Evolutionary conservation across 64 coral and sea anemone species (phyloP), one percentile per base, ranked within the genome.

Genomic region (Trachythela sp.): DNA sequence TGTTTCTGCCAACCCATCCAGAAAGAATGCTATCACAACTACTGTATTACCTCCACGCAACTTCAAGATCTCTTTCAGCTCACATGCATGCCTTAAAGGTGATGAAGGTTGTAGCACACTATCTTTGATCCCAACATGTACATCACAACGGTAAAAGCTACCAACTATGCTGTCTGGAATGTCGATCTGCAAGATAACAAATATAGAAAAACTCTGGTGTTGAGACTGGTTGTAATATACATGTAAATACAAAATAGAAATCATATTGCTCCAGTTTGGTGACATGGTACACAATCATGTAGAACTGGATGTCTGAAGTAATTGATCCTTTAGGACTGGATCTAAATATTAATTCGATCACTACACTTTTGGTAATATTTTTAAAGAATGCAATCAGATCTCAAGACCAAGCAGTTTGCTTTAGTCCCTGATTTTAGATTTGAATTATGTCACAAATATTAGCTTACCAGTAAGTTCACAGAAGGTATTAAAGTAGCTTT

Each of bases 41-140:
- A 8, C 30, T 70, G 64, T 70, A 26, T 70, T 80, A 80, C 75
- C 75, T 80, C 38, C 75, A 0, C 75, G 0, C 75, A 80, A 36
- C 42, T 24, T 88, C 39, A 48, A 10, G 35, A 88, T 64, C 18
- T 88, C 59, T 88, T 40, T 42, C 24, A 88, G 27, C 14, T 85
- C 89, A 85, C 24, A 33, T 20, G 83, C 89, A 85, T 85, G 83
- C 1, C 83, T 33, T 0, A 86, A 77, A 5, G 89, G 83, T 24
- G 83, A 70, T 26, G 83, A 91, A 31, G 52, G 2, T 3, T 91
- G 83, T 6, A 91, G 9, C 14, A 70, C 83, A 2, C 24, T 40
- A 71, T 91, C 83, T 11, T 91, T 86, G 26, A 91, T 68, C 29
- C 83, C 89, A 9, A 91, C 59, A 54, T 24, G 67, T 6, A 91